Evolutionary conservation across 2,888 invertebrate genomes (phyloP).

Genomic region (Calameuta pallipes): DNA sequence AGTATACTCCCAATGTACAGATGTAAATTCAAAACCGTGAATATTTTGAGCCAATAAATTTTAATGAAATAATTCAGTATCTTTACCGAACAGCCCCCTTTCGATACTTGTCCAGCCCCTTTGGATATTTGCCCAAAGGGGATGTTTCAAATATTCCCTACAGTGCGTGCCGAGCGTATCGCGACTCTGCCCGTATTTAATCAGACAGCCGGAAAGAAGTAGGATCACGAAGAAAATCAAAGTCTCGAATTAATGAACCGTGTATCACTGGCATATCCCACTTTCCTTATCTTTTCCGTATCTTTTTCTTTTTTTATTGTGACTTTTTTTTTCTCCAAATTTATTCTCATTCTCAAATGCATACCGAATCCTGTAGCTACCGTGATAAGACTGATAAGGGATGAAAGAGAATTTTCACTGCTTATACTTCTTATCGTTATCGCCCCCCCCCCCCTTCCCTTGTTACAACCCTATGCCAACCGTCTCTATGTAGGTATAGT

Average conservation of each 20-base stretch:
- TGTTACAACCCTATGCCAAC: background rate
- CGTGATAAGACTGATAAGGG: background rate
- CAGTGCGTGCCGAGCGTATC: background rate
- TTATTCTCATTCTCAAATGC: background rate
- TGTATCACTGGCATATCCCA: constrained; percentile 6
- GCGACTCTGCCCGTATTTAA: background rate
- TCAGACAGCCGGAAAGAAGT: background rate
- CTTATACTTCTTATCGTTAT: background rate
- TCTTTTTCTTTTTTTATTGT: background rate
- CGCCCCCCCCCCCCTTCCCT: background rate
- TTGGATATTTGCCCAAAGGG: background rate
- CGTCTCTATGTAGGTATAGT: background rate
- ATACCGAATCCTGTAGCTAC: background rate
- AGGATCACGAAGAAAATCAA: background rate
- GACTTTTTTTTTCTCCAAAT: background rate
- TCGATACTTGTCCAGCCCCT: no score
- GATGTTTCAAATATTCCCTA: background rate
- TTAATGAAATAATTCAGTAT: background rate
- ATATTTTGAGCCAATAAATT: background rate
- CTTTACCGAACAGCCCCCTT: background rate
- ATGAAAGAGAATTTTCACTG: background rate
- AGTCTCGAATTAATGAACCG: constrained; percentile 29
- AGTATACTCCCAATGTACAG: background rate
- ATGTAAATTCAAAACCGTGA: background rate
- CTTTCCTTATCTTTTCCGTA: no score